Evolutionary conservation across 1,140 invertebrate genomes (phyloP).

Genomic region (Pygmarrhopalites habei): DNA sequence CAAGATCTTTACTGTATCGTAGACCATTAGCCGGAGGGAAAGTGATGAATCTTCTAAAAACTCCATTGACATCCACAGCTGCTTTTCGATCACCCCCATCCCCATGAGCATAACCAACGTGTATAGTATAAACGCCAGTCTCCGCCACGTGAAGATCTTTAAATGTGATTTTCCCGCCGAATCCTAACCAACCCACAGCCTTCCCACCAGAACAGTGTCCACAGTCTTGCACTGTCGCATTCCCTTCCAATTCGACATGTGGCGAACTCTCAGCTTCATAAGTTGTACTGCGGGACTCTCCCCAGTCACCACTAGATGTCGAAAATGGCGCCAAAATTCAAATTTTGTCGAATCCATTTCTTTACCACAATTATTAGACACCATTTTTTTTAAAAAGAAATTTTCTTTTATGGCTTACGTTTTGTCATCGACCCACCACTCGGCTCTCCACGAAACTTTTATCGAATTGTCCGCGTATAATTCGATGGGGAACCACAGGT

Average conservation of each 20-base stretch:
- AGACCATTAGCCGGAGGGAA: neutral
- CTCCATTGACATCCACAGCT: neutral
- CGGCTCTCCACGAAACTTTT: neutral
- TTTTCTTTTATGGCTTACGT: too few species aligned
- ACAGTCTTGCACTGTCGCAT: neutral
- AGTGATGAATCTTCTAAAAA: neutral
- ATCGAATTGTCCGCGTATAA: slow-evolving; percentile 1
- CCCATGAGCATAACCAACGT: neutral
- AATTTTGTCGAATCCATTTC: too few species aligned
- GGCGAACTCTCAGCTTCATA: neutral
- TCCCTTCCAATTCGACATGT: neutral
- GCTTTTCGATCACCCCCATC: neutral
- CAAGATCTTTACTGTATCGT: neutral
- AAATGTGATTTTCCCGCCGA: neutral
- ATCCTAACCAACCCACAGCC: neutral
- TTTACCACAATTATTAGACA: too few species aligned
- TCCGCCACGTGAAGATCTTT: neutral
- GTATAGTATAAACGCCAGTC: neutral
- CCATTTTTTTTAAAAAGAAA: too few species aligned
- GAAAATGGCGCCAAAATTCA: too few species aligned
- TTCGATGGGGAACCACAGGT: slow-evolving; percentile 10
- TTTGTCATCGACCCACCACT: neutral
- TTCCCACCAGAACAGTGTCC: neutral
- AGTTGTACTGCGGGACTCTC: neutral
- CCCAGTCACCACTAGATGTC: too few species aligned